Evolutionary conservation across 2,797 vertebrate genomes (phyloP).

Genomic region (Aselliscus stoliczkanus): DNA sequence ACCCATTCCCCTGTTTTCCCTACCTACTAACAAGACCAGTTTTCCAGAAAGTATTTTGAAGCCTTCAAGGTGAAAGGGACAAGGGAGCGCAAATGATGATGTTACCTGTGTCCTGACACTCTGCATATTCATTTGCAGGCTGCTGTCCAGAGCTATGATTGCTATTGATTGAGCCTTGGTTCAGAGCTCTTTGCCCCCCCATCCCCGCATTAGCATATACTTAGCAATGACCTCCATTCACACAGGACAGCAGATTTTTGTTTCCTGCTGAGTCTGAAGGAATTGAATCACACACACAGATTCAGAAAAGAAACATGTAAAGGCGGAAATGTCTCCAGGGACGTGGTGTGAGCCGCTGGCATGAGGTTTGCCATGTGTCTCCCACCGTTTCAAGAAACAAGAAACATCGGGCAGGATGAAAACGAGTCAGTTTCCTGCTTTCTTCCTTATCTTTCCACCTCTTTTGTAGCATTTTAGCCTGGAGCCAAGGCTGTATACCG

Average conservation of each 20-base stretch:
- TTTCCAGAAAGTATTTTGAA: not conserved
- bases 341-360: fast-evolving
- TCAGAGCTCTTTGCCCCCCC: not conserved
- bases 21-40: not conserved
- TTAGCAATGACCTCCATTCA: constrained; percentile 59
- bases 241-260: constrained; percentile 16
- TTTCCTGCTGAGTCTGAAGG: constrained; percentile 59
- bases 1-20: not conserved
- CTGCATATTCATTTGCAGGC: not conserved
- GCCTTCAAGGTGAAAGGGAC: constrained; percentile 35
- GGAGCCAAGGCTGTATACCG: not conserved
- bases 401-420: not conserved
- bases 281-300: not conserved
- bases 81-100: not conserved
- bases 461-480: not conserved
- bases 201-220: constrained; percentile 46
- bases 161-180: not conserved
- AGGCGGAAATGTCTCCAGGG: not conserved
- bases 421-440: not conserved
- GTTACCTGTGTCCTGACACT: not conserved
- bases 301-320: not conserved
- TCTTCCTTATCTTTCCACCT: not conserved
- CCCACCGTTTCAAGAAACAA: not conserved
- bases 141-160: not conserved
- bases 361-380: not conserved